These are phyloP conservation scores for Acleris laterana DNA, from an alignment of 2,888 invertebrate species.

Conservation along the genomic window DNA sequence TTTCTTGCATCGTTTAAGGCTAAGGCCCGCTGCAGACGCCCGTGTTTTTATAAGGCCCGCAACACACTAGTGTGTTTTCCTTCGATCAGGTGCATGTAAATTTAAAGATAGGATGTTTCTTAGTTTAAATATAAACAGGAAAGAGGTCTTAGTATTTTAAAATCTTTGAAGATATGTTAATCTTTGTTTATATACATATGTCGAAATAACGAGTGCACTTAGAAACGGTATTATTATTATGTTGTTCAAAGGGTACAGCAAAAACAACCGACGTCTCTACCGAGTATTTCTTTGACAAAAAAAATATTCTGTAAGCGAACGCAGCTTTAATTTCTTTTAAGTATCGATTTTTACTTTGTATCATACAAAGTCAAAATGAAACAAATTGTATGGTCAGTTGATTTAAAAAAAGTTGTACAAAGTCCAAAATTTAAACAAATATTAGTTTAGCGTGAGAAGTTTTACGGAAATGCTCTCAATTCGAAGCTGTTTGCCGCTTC, in stretches of 20 bases:
- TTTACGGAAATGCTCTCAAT: slow-evolving; percentile 9
- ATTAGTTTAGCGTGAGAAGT: background rate
- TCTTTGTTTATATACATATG: too few species aligned
- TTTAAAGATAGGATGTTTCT: slow-evolving; percentile 35
- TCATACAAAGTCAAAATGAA: too few species aligned
- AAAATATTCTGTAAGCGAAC: too few species aligned
- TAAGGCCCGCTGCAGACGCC: slow-evolving; percentile 47
- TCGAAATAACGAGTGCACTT: too few species aligned
- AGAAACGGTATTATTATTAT: too few species aligned
- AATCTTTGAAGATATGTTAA: too few species aligned
- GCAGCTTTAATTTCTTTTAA: too few species aligned
- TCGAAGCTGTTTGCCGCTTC: slow-evolving; percentile 12
- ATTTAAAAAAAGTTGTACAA: background rate
- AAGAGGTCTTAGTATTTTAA: background rate
- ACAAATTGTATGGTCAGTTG: too few species aligned
- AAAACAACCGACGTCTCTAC: too few species aligned
- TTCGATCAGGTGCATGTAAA: slow-evolving; percentile 59
- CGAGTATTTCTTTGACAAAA: too few species aligned
- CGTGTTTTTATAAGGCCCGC: slow-evolving; percentile 61
- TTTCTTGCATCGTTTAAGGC: slow-evolving; percentile 57
- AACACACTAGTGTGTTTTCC: slow-evolving; percentile 61
- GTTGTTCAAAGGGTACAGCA: too few species aligned
- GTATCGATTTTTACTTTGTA: too few species aligned
- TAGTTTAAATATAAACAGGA: slow-evolving; percentile 29
- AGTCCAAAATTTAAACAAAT: background rate